phyloP scores from a whole-genome alignment of 2,797 vertebrate species.

The Paratrypauchen microcephalus region DNA sequence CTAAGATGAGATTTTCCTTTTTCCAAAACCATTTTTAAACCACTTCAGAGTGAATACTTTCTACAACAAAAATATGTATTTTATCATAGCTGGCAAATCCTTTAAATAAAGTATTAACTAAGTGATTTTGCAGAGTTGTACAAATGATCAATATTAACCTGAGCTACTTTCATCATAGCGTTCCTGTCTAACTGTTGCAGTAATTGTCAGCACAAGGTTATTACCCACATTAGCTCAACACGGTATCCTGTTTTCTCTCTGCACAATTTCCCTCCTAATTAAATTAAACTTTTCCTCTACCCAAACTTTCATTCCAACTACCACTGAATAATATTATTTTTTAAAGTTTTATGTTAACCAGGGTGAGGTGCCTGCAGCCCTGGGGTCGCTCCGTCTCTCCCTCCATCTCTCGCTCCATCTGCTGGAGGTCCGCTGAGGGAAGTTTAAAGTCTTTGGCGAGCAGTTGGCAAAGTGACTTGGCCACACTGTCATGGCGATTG shows the following conservation, averaged over 20 bases:
- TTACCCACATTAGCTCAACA: conserved; percentile 34
- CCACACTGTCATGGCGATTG: conserved; percentile 53
- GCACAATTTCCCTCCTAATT: conserved; percentile 45
- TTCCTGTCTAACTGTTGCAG: background rate
- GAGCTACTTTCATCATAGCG: background rate
- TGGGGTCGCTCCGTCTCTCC: conserved; percentile 43
- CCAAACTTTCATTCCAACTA: conserved; percentile 37
- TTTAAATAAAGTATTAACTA: no score
- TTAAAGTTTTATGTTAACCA: conserved; percentile 32
- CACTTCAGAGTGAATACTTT: no score
- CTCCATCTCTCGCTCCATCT: conserved; percentile 37
- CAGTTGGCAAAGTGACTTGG: conserved; percentile 68
- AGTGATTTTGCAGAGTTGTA: background rate
- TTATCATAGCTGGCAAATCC: background rate
- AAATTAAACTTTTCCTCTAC: conserved; percentile 30
- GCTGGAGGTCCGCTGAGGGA: conserved; percentile 38
- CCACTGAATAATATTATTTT: conserved; percentile 6
- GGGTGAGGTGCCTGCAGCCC: conserved; percentile 45
- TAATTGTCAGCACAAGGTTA: conserved; percentile 33
- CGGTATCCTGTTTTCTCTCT: conserved; percentile 36
- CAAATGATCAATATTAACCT: background rate
- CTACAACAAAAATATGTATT: background rate
- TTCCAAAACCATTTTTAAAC: no score
- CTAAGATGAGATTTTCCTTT: no score
- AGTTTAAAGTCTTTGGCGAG: conserved; percentile 68